Percentiles rank a stretch among this genome's conserved stretches.
Evolutionary conservation across 2,113 vertebrate species (phyloP).

Genomic region (Amphiprion ocellaris): DNA sequence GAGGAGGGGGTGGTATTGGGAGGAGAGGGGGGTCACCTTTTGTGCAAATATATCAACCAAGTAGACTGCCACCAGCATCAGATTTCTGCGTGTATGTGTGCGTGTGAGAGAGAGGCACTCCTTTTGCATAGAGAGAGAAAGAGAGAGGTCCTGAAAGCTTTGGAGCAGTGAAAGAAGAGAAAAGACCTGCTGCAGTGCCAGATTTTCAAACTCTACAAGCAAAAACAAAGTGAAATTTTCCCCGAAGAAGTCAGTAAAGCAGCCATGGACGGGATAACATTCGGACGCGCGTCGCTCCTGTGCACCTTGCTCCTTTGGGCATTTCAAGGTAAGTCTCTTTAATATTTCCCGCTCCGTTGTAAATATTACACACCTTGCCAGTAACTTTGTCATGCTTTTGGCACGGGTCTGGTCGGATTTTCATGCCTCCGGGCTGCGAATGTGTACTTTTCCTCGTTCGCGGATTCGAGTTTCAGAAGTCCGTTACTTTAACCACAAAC

Average conservation of each 20-base stretch:
- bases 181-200: conserved; percentile 57
- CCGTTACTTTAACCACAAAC: conserved; percentile 11
- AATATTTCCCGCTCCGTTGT: background rate
- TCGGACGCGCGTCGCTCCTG: conserved; percentile 71
- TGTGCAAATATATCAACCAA: conserved; percentile 88
- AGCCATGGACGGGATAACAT: conserved; percentile 76
- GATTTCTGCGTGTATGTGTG: conserved; percentile 76
- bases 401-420: conserved; percentile 18
- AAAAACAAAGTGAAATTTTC: conserved; percentile 45
- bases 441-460: conserved; percentile 17
- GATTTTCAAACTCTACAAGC: conserved; percentile 23
- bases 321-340: conserved; percentile 75
- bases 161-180: conserved; percentile 65
- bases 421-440: conserved; percentile 12
- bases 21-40: conserved; percentile 81
- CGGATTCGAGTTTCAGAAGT: background rate
- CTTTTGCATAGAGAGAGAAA: conserved; percentile 51
- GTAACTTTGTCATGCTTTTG: conserved; percentile 29
- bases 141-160: conserved; percentile 51
- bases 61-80: conserved; percentile 83
- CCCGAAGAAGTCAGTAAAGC: conserved; percentile 55
- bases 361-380: background rate
- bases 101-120: conserved; percentile 39
- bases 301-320: conserved; percentile 80
- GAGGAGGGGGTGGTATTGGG: conserved; percentile 5